phyloP scores from a whole-genome alignment of 2,888 invertebrate genomes.

The Harpalus rufipes region DNA sequence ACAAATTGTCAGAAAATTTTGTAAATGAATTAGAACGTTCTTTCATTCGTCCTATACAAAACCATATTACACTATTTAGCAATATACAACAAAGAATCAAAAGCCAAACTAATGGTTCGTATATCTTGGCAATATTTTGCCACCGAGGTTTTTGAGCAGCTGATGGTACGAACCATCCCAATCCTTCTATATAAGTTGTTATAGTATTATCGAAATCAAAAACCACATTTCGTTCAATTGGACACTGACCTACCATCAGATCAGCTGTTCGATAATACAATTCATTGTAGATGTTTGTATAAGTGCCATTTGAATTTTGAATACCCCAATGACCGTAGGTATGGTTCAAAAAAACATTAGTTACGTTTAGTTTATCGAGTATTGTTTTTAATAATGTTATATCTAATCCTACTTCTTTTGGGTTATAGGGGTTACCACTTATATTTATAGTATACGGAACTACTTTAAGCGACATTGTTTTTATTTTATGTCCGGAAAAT shows the following conservation, averaged over 20 bases:
- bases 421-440: background rate
- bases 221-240: constrained; percentile 9
- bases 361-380: constrained; percentile 16
- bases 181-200: too few relatives aligned
- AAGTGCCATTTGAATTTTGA: constrained; percentile 13
- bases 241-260: constrained; percentile 39
- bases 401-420: constrained; percentile 3
- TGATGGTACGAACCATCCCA: too few relatives aligned
- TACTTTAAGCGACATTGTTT: constrained; percentile 63
- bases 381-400: constrained; percentile 16
- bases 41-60: constrained; percentile 4
- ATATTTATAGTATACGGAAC: constrained; percentile 17
- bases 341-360: background rate
- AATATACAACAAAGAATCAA: constrained; percentile 3
- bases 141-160: too few relatives aligned
- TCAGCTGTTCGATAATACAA: constrained; percentile 1
- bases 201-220: background rate
- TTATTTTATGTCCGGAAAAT: constrained; percentile 67
- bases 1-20: background rate
- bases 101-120: too few relatives aligned
- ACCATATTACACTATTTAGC: background rate
- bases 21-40: background rate
- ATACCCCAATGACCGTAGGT: background rate
- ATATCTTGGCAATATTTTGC: too few relatives aligned
- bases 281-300: constrained; percentile 8